Evolutionary conservation across 37 sponge, comb jelly and placozoan genomes (phyloP).

Genomic region (Spongilla lacustris): DNA sequence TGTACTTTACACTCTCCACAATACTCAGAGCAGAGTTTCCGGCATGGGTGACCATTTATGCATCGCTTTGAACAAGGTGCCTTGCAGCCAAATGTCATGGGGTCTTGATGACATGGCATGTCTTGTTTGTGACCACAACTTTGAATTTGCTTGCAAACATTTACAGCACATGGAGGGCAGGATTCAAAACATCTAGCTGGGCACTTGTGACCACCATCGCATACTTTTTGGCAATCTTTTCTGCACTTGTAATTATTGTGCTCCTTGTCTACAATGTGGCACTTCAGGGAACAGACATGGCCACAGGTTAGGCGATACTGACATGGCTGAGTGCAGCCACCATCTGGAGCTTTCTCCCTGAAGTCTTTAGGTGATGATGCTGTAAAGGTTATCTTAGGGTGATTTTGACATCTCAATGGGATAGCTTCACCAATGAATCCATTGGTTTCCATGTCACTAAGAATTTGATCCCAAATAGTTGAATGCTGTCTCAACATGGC

Average conservation of each 20-base stretch:
- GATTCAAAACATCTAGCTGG: slow-evolving; percentile 8
- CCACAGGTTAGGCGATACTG: slow-evolving; percentile 70
- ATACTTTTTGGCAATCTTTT: slow-evolving; percentile 36
- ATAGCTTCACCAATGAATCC: slow-evolving; percentile 45
- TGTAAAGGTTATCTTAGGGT: slow-evolving; percentile 43
- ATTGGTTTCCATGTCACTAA: slow-evolving; percentile 44
- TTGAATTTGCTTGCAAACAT: slow-evolving; percentile 43
- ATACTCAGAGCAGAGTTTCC: slow-evolving; percentile 9
- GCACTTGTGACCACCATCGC: slow-evolving; percentile 53
- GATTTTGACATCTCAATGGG: slow-evolving; percentile 77
- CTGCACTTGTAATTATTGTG: slow-evolving; percentile 66
- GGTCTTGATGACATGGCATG: slow-evolving; percentile 51
- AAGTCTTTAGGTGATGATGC: slow-evolving; percentile 55
- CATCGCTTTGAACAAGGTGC: slow-evolving; percentile 37
- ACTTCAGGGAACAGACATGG: slow-evolving; percentile 59
- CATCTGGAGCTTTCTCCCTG: slow-evolving; percentile 50
- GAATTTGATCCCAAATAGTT: slow-evolving; percentile 59
- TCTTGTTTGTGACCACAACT: slow-evolving; percentile 57
- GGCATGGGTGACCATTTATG: slow-evolving; percentile 40
- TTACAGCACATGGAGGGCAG: slow-evolving; percentile 32
- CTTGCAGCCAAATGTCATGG: slow-evolving; percentile 17
- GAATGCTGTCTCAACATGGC: slow-evolving; percentile 36
- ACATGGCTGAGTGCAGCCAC: slow-evolving; percentile 76
- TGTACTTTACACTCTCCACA: slow-evolving; percentile 27
- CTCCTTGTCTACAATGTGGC: slow-evolving; percentile 62